Evolutionary conservation across 1,140 invertebrate genomes (phyloP).

Genomic region (Pentalonia nigronervosa): DNA sequence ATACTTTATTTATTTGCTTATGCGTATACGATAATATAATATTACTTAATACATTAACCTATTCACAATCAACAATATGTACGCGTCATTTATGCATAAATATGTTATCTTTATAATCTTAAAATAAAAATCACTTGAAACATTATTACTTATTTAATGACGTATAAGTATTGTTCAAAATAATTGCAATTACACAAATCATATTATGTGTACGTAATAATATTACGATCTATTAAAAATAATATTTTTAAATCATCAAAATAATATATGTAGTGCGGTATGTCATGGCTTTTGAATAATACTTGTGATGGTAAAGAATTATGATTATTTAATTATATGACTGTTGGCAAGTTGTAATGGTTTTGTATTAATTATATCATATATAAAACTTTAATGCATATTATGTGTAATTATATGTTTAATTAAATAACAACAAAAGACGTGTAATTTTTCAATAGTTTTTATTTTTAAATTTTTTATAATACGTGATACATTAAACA

Average conservation of each 20-base stretch:
- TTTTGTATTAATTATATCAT: not conserved
- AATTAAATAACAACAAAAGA: not conserved
- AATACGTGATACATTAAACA: not conserved
- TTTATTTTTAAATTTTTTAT: not conserved
- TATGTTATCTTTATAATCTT: not conserved
- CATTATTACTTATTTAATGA: not conserved
- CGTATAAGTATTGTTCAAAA: not conserved
- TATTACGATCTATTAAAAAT: not conserved
- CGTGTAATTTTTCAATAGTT: not conserved
- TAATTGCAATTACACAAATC: not conserved
- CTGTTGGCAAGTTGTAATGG: not conserved
- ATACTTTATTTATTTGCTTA: not conserved
- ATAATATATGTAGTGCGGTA: not conserved
- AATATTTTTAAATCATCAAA: not conserved
- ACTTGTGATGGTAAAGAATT: not conserved
- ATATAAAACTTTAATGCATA: not conserved
- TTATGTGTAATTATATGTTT: not conserved
- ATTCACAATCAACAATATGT: not conserved
- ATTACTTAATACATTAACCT: not conserved
- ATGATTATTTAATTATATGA: not conserved
- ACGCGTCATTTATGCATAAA: not conserved
- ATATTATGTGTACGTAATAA: not conserved
- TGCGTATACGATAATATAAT: not conserved
- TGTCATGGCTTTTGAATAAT: not conserved
- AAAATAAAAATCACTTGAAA: not conserved